Conservation (phyloP, 2,797 vertebrate species). For the Sebastes reedi region DNA sequence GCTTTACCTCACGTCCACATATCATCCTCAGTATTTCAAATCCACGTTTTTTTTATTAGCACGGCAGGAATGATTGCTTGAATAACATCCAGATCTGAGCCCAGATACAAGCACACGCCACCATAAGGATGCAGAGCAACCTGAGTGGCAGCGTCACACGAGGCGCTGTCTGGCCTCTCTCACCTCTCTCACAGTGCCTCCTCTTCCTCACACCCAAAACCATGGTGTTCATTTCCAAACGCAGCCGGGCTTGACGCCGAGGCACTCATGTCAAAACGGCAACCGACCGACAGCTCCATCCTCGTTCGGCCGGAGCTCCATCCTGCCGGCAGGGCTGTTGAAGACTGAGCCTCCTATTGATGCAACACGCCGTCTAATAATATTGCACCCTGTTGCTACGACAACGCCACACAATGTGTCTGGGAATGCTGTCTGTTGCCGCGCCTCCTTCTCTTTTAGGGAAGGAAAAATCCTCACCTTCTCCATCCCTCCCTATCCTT, state of each 20-base stretch:
- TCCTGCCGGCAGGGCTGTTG: conserved; percentile 64
- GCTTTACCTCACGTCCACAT: conserved; percentile 34
- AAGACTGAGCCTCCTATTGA: conserved; percentile 67
- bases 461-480: conserved; percentile 54
- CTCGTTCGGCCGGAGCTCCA: conserved; percentile 57
- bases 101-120: conserved; percentile 14
- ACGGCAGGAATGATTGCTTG: not conserved
- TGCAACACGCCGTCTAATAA: conserved; percentile 70
- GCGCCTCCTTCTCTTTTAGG: conserved; percentile 50
- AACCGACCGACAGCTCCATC: conserved; percentile 46
- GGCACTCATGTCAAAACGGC: conserved; percentile 53
- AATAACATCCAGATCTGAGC: conserved; percentile 37
- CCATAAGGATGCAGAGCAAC: conserved; percentile 48
- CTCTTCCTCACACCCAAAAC: conserved; percentile 75
- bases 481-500: conserved; percentile 1
- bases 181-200: conserved; percentile 74
- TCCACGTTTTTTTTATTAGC: not conserved
- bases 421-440: conserved; percentile 71
- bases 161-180: conserved; percentile 60
- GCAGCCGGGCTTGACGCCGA: conserved; percentile 27
- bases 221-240: conserved; percentile 68
- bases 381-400: conserved; percentile 72
- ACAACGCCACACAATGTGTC: conserved; percentile 77
- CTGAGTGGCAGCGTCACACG: conserved; percentile 49
- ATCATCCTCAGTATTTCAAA: conserved; percentile 12